Evolutionary conservation across 2,888 invertebrate species (phyloP).

Genomic region (Drosophila infuscata): DNA sequence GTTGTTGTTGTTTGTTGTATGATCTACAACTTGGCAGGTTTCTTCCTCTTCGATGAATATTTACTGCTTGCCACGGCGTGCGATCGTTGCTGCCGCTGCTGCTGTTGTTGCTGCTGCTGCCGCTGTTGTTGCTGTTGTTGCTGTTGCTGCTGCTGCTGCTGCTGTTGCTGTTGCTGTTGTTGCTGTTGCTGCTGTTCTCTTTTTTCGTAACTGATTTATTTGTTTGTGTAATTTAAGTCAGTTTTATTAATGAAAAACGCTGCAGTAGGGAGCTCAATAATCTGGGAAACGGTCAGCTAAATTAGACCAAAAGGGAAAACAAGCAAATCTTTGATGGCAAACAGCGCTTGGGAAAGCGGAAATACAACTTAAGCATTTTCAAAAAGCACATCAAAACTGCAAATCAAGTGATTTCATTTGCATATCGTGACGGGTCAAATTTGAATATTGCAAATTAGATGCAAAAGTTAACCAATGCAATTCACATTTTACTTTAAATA

Average conservation of each 20-base stretch:
- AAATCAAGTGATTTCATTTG: conserved; percentile 1
- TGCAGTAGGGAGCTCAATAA: conserved; percentile 11
- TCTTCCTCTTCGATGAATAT: conserved; percentile 48
- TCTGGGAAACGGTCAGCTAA: conserved; percentile 42
- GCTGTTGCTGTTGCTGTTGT: neutral
- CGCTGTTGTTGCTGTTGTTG: conserved; percentile 4
- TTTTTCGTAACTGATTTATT: conserved; percentile 71
- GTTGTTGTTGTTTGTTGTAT: conserved; percentile 20
- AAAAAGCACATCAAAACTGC: conserved; percentile 9
- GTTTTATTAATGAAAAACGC: conserved; percentile 82
- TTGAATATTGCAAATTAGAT: neutral
- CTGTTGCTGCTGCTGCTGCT: neutral
- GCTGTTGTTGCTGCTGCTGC: no score
- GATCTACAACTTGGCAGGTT: conserved; percentile 58
- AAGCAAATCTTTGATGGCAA: conserved; percentile 11
- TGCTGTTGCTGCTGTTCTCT: conserved; percentile 14
- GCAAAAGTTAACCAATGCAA: neutral
- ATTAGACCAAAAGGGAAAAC: conserved; percentile 4
- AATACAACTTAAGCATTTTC: conserved; percentile 3
- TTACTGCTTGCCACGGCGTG: conserved; percentile 28
- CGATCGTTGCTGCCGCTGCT: conserved; percentile 18
- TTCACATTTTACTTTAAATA: neutral
- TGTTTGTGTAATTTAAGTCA: conserved; percentile 66
- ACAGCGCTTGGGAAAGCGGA: conserved; percentile 5
- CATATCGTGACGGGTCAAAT: neutral